These are phyloP conservation scores for Xiphydria camelus DNA, from an alignment of 2,888 invertebrate genomes.

Conservation along the genomic window DNA sequence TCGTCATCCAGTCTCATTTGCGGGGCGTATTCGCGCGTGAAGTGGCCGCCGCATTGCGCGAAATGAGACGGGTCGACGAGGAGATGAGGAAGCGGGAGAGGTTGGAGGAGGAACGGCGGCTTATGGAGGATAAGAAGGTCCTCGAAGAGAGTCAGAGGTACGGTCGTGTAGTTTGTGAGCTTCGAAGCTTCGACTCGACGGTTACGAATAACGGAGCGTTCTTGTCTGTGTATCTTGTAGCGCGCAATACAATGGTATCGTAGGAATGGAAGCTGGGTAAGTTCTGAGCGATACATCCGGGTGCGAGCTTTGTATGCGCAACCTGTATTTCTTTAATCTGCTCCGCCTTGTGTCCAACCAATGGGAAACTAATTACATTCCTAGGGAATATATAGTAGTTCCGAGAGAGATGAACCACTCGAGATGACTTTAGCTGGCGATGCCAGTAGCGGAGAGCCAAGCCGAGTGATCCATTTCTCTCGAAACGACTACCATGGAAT, in stretches of 20 bases:
- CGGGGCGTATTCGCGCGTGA: slow-evolving; percentile 90
- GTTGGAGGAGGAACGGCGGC: slow-evolving; percentile 71
- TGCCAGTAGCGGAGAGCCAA: too few relatives aligned
- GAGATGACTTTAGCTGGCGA: too few relatives aligned
- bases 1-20: slow-evolving; percentile 84
- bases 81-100: slow-evolving; percentile 81
- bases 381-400: too few relatives aligned
- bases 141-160: slow-evolving; percentile 70
- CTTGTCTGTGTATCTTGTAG: slow-evolving; percentile 52
- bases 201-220: slow-evolving; percentile 20
- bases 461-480: too few relatives aligned
- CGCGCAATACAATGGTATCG: slow-evolving; percentile 62
- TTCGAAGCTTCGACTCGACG: too few relatives aligned
- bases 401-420: too few relatives aligned
- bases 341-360: too few relatives aligned
- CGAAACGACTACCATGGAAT: too few relatives aligned
- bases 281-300: slow-evolving; percentile 36
- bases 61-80: slow-evolving; percentile 84
- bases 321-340: too few relatives aligned
- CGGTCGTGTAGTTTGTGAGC: too few relatives aligned
- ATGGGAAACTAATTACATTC: too few relatives aligned
- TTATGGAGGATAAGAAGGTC: slow-evolving; percentile 62
- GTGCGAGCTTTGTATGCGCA: too few relatives aligned
- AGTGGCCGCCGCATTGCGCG: slow-evolving; percentile 81
- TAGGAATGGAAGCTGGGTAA: slow-evolving; percentile 62